Evolutionary conservation across 2,888 invertebrate genomes (phyloP).

Genomic region (Melanostoma mellinum): DNA sequence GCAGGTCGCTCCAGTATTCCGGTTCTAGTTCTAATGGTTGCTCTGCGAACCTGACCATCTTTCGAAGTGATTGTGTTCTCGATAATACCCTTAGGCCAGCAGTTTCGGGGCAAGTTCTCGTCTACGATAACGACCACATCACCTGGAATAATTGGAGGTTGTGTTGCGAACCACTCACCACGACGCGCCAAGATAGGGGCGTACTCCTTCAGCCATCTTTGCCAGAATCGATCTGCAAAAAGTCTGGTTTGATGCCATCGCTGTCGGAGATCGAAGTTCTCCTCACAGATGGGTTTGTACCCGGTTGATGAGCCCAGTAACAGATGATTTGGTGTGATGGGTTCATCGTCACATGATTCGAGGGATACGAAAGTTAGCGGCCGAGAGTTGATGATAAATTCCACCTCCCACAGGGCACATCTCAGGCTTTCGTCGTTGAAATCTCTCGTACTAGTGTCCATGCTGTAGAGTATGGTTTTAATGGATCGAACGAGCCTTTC

Average conservation of each 20-base stretch:
- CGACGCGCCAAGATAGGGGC: conserved; percentile 17
- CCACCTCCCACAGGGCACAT: not conserved
- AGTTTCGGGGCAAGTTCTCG: conserved; percentile 6
- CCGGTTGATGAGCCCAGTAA: too few species aligned
- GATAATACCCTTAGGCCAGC: not conserved
- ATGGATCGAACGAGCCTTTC: conserved; percentile 9
- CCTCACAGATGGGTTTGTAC: not conserved
- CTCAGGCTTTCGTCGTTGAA: conserved; percentile 4
- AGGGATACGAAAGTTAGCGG: not conserved
- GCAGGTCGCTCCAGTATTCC: not conserved
- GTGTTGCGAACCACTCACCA: not conserved
- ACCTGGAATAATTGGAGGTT: conserved; percentile 5
- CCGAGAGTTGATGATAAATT: not conserved
- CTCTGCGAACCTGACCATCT: too few species aligned
- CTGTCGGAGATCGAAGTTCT: not conserved
- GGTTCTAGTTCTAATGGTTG: too few species aligned
- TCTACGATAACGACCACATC: conserved; percentile 29
- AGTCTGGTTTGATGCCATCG: conserved; percentile 22
- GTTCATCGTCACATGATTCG: too few species aligned
- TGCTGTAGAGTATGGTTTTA: conserved; percentile 16
- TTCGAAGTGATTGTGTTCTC: not conserved
- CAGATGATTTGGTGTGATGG: too few species aligned
- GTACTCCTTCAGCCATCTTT: conserved; percentile 62
- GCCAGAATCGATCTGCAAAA: conserved; percentile 57
- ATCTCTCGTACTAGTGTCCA: not conserved